These are phyloP conservation scores for Epirrhoe alternata DNA, from an alignment of 2,888 invertebrate genomes.

Conservation along the genomic window DNA sequence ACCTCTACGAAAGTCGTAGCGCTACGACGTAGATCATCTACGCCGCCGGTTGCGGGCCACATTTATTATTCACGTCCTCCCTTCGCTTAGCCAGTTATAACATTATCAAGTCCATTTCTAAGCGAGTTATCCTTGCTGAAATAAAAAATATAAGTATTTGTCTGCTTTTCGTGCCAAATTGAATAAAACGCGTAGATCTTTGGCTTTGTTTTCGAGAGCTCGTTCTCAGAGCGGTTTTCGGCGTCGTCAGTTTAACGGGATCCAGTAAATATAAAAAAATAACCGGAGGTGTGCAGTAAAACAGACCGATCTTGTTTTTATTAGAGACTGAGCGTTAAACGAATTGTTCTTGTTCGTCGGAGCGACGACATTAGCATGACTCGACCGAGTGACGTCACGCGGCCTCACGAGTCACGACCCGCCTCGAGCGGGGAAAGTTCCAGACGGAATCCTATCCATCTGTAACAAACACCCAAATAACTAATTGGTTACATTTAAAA, in stretches of 20 bases:
- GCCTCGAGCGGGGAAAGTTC: too few relatives aligned
- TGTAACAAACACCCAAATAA: too few relatives aligned
- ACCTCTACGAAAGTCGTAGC: conserved; percentile 13
- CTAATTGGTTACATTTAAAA: too few relatives aligned
- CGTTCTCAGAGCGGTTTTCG: neutral
- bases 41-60: neutral
- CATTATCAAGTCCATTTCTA: neutral
- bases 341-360: too few relatives aligned
- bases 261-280: neutral
- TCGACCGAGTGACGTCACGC: too few relatives aligned
- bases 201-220: neutral
- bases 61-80: too few relatives aligned
- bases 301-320: neutral
- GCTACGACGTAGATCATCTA: conserved; percentile 14
- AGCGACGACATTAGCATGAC: too few relatives aligned
- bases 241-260: neutral
- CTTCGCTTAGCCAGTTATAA: too few relatives aligned
- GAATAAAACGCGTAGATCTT: neutral
- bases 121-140: neutral
- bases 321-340: too few relatives aligned
- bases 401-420: too few relatives aligned
- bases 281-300: neutral
- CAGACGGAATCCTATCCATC: too few relatives aligned
- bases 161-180: neutral
- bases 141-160: neutral